Evolutionary conservation across 2,113 vertebrate genomes (phyloP).

Genomic region (Marmota flaviventris): DNA sequence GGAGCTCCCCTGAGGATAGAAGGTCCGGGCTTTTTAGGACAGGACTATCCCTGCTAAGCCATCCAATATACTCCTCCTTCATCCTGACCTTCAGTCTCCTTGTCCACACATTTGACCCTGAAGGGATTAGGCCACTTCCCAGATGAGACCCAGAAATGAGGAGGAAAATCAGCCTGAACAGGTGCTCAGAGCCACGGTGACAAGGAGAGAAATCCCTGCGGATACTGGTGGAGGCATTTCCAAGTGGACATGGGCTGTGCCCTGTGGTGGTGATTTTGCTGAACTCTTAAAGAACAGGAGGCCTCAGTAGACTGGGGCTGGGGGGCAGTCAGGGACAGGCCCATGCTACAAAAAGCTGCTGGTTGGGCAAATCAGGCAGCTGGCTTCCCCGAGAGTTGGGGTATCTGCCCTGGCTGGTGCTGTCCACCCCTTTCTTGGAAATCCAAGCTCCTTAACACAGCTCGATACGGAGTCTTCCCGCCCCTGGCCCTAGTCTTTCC

Average conservation of each 20-base stretch:
- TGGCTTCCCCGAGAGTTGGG: not conserved
- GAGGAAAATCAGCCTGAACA: not conserved
- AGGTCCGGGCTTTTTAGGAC: not conserved
- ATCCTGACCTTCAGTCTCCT: not conserved
- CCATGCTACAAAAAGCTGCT: not conserved
- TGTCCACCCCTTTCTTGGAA: not conserved
- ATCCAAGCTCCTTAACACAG: not conserved
- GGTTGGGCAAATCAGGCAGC: no score
- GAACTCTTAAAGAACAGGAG: not conserved
- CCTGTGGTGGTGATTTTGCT: not conserved
- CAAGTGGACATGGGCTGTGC: not conserved
- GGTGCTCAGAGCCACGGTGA: not conserved
- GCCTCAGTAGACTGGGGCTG: not conserved
- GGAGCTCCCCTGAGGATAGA: not conserved
- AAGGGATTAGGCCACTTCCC: not conserved
- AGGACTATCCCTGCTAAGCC: not conserved
- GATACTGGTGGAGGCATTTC: not conserved
- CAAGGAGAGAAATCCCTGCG: not conserved
- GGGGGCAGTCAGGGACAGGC: not conserved
- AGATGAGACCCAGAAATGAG: not conserved
- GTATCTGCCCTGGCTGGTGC: not conserved
- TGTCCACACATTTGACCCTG: not conserved
- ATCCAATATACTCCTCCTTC: not conserved
- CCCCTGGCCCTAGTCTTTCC: rapidly evolving
- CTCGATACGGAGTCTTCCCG: not conserved